Evolutionary conservation across 2,797 vertebrate genomes (phyloP).

Genomic region (Danio jaintianensis): DNA sequence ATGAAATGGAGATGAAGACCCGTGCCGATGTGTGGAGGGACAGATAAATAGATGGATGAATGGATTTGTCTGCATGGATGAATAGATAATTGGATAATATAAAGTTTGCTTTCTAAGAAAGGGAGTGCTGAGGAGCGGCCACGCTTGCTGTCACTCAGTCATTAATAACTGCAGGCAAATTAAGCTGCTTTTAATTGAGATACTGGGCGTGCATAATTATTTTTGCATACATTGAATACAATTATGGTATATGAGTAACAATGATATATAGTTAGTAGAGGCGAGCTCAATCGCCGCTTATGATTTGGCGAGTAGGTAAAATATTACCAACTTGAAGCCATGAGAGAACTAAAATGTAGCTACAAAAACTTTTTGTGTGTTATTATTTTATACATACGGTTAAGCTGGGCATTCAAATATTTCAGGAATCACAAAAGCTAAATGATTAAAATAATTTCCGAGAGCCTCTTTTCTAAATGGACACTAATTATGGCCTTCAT

Average conservation of each 20-base stretch:
- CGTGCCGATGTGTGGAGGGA: slow-evolving; percentile 27
- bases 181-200: slow-evolving; percentile 49
- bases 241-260: slow-evolving; percentile 4
- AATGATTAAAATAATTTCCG: neutral
- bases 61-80: slow-evolving; percentile 25
- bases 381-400: neutral
- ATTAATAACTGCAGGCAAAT: slow-evolving; percentile 58
- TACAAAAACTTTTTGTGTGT: neutral
- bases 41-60: slow-evolving; percentile 34
- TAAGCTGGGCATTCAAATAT: neutral
- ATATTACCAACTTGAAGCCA: no score
- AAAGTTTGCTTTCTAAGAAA: slow-evolving; percentile 33
- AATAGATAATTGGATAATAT: slow-evolving; percentile 44
- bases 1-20: slow-evolving; percentile 14
- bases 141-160: slow-evolving; percentile 40
- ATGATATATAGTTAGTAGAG: slow-evolving; percentile 1
- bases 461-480: neutral
- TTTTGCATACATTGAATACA: slow-evolving; percentile 42
- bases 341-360: no score
- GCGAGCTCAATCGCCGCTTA: neutral
- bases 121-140: neutral
- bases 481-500: no score
- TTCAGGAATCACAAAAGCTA: neutral
- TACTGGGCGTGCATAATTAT: slow-evolving; percentile 20
- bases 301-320: neutral